Conservation (phyloP, 2,888 invertebrate genomes). For the Campaea margaritaria region DNA sequence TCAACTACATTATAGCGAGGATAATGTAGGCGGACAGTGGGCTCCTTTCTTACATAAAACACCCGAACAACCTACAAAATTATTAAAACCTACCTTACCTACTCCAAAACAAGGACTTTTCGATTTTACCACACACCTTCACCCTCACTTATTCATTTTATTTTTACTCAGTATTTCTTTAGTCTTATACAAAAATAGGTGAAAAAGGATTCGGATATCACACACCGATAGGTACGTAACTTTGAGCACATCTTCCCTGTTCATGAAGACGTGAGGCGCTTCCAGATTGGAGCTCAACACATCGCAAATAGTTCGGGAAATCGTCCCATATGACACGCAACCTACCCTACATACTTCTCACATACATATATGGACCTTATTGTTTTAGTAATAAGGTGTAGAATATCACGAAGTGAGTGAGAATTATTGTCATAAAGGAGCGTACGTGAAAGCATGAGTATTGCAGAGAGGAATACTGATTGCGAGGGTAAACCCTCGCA, state of each 20-base stretch:
- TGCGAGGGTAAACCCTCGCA: too few species aligned
- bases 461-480: constrained; percentile 25
- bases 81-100: too few species aligned
- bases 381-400: constrained; percentile 1
- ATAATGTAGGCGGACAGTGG: too few species aligned
- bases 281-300: constrained; percentile 28
- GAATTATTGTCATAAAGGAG: constrained; percentile 13
- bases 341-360: background rate
- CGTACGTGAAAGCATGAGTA: constrained; percentile 22
- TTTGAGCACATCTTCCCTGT: constrained; percentile 7
- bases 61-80: too few species aligned
- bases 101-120: too few species aligned
- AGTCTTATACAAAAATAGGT: too few species aligned
- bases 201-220: constrained; percentile 2
- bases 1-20: too few species aligned
- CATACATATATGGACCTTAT: constrained; percentile 12
- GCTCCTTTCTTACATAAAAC: too few species aligned
- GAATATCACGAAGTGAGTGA: constrained; percentile 10
- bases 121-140: too few species aligned
- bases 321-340: constrained; percentile 15
- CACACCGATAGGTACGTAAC: constrained; percentile 6
- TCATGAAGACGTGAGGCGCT: constrained; percentile 27
- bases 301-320: constrained; percentile 23
- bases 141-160: too few species aligned
- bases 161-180: too few species aligned